Evolutionary conservation across 2,113 vertebrate genomes (phyloP).

Genomic region (Pollimyrus isidori): DNA sequence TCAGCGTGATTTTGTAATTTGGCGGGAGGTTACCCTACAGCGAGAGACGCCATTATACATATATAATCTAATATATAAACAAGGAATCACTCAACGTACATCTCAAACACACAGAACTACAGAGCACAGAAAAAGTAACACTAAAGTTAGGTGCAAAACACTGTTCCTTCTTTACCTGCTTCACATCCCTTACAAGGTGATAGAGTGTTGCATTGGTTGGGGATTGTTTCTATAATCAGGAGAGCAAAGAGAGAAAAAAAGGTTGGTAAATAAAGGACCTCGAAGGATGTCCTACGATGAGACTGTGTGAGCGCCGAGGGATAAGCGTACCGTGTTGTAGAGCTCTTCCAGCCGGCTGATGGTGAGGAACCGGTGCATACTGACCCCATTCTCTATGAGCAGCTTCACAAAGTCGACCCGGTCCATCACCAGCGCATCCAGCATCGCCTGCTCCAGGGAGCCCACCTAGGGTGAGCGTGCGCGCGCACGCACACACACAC

Average conservation of each 20-base stretch:
- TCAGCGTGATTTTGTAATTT: conserved; percentile 94
- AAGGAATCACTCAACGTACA: background rate
- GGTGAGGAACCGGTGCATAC: conserved; percentile 98
- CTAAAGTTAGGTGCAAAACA: background rate
- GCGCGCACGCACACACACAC: background rate
- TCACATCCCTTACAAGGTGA: conserved; percentile 90
- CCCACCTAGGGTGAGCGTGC: conserved; percentile 70
- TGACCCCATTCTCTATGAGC: conserved; percentile 95
- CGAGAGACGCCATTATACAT: conserved; percentile 11
- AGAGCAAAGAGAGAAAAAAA: background rate
- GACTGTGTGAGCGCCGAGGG: background rate
- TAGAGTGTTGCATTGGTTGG: conserved; percentile 89
- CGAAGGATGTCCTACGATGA: too few species aligned
- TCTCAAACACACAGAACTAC: background rate
- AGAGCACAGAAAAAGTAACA: background rate
- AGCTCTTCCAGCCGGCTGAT: conserved; percentile 93
- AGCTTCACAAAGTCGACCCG: conserved; percentile 97
- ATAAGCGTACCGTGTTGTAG: conserved; percentile 85
- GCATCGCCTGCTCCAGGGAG: conserved; percentile 93
- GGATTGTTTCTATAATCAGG: conserved; percentile 77
- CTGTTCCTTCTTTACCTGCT: conserved; percentile 69
- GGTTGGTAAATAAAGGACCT: background rate
- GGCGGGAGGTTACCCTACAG: conserved; percentile 88
- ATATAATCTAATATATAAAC: background rate
- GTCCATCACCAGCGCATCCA: conserved; percentile 97